phyloP scores from a whole-genome alignment of 2,113 vertebrate species.

The Mesitornis unicolor region DNA sequence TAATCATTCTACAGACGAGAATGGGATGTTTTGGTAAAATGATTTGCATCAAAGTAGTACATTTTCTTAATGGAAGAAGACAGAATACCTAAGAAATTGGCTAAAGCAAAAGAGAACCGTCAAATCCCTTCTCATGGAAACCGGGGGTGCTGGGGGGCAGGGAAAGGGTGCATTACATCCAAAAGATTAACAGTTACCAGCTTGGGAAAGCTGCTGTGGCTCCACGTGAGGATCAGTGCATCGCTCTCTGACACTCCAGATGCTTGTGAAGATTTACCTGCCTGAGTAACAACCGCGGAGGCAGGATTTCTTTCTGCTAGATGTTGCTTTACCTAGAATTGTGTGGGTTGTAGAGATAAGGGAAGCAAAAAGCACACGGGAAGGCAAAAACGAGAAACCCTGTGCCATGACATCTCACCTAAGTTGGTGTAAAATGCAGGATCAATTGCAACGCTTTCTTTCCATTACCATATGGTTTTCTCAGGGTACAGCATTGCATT shows the following conservation, averaged over 20 bases:
- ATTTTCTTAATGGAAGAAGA: background rate
- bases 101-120: background rate
- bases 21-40: background rate
- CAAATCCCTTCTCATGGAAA: background rate
- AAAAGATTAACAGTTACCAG: background rate
- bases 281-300: background rate
- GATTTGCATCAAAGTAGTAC: background rate
- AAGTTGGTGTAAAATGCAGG: background rate
- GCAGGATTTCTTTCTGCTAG: background rate
- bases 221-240: background rate
- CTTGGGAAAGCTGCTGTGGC: background rate
- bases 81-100: background rate
- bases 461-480: slow-evolving; percentile 56
- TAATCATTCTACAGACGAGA: background rate
- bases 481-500: slow-evolving; percentile 58
- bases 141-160: background rate
- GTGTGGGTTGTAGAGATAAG: background rate
- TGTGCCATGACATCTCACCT: background rate
- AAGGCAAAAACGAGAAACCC: background rate
- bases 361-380: fast-evolving
- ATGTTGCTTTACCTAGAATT: background rate
- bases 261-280: background rate
- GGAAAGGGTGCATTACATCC: background rate
- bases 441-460: background rate
- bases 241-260: background rate